Evolutionary conservation across 2,797 vertebrate genomes (phyloP).

Genomic region (Carduelis carduelis): DNA sequence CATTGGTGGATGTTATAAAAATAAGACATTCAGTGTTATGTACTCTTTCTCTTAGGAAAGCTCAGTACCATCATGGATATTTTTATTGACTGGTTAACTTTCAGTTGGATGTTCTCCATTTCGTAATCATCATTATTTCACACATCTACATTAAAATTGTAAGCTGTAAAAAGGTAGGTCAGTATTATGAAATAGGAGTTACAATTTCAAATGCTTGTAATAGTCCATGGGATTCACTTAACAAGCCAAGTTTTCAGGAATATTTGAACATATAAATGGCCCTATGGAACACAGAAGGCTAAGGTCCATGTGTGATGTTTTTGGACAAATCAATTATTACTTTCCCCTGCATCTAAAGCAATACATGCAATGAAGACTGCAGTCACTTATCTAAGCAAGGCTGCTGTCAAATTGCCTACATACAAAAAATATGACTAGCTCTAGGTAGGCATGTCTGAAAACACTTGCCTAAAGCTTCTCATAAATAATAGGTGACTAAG

Average conservation of each 20-base stretch:
- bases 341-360: background rate
- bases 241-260: background rate
- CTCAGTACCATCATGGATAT: background rate
- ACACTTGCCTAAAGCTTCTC: slow-evolving; percentile 17
- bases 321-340: background rate
- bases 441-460: background rate
- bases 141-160: background rate
- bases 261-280: background rate
- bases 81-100: background rate
- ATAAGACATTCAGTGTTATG: background rate
- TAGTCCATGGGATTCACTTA: background rate
- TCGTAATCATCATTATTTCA: background rate
- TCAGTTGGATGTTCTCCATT: background rate
- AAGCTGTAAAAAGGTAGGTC: background rate
- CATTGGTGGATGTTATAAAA: background rate
- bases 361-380: background rate
- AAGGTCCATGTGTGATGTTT: background rate
- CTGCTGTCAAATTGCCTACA: background rate
- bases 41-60: background rate
- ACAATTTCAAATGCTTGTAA: background rate
- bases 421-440: background rate
- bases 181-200: background rate
- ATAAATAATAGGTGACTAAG: background rate
- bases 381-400: background rate
- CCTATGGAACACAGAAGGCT: background rate